A percentile compares a stretch with the other conserved stretches of the same genome.
These are phyloP conservation scores for Plectropomus leopardus DNA, from an alignment of 2,113 vertebrate species.

Conservation along the genomic window DNA sequence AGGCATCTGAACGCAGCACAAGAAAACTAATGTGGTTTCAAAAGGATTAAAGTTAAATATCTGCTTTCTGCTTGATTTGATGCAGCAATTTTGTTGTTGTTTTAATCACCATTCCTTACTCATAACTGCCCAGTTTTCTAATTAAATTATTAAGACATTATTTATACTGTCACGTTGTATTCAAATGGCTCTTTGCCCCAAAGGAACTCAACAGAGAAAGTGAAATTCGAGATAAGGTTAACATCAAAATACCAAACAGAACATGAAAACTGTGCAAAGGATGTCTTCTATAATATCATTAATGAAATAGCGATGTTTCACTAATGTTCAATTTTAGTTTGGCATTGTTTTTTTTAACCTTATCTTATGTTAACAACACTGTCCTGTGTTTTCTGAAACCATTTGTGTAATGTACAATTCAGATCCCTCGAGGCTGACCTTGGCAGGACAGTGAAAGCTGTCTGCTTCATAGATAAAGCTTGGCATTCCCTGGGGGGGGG, in stretches of 20 bases:
- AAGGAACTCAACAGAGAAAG: background rate
- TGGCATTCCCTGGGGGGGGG: conserved; percentile 41
- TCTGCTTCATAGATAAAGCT: conserved; percentile 51
- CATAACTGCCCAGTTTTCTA: background rate
- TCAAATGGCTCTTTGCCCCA: background rate
- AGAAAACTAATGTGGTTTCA: too few species aligned
- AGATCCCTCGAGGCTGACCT: conserved; percentile 54
- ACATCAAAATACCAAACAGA: background rate
- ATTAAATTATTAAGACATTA: background rate
- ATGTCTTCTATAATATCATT: background rate
- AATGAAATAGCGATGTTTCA: background rate
- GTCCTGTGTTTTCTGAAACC: background rate
- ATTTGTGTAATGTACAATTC: conserved; percentile 11
- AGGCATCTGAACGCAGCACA: too few species aligned
- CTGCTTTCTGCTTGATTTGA: too few species aligned
- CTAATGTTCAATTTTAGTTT: background rate
- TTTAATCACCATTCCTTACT: background rate
- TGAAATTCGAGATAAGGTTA: background rate
- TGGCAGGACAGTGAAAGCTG: conserved; percentile 45
- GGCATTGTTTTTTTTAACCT: background rate
- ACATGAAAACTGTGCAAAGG: background rate
- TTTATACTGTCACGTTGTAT: background rate
- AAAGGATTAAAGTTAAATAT: too few species aligned
- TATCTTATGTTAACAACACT: background rate
- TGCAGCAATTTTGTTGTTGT: background rate